These are phyloP conservation scores for Progne subis DNA, from an alignment of 2,113 vertebrate genomes.

Conservation along the genomic window DNA sequence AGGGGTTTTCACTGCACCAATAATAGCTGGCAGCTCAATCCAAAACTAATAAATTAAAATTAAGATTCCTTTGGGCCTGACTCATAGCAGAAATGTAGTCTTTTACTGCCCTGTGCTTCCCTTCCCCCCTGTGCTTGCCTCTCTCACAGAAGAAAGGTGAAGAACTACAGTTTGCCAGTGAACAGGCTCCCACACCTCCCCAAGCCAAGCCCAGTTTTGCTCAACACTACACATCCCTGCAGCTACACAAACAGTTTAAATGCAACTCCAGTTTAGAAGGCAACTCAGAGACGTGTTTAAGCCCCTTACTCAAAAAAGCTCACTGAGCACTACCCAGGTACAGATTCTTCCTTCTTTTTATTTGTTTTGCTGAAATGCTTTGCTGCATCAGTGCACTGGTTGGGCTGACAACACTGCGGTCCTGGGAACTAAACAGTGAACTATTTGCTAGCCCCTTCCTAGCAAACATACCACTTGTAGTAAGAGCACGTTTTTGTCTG, in stretches of 20 bases:
- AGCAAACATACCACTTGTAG: background rate
- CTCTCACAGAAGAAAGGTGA: background rate
- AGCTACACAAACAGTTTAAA: background rate
- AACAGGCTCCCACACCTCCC: background rate
- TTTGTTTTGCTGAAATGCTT: background rate
- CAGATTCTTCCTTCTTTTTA: background rate
- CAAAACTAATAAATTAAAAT: slow-evolving; percentile 12
- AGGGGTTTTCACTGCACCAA: background rate
- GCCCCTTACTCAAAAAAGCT: background rate
- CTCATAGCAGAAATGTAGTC: background rate
- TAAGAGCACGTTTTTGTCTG: background rate
- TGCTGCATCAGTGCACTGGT: background rate
- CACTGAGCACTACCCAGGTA: background rate
- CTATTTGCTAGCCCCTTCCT: background rate
- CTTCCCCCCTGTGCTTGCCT: background rate
- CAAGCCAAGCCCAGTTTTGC: background rate
- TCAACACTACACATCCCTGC: background rate
- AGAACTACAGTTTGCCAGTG: background rate
- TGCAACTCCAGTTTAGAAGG: background rate
- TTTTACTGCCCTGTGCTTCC: background rate
- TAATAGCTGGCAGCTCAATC: background rate
- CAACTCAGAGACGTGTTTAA: background rate
- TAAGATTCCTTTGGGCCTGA: background rate
- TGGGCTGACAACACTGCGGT: background rate
- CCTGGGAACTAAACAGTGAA: background rate